Evolutionary conservation across 2,113 vertebrate genomes (phyloP), one percentile per base, ranked within the genome.

Genomic region (Turdus rufiventris): DNA sequence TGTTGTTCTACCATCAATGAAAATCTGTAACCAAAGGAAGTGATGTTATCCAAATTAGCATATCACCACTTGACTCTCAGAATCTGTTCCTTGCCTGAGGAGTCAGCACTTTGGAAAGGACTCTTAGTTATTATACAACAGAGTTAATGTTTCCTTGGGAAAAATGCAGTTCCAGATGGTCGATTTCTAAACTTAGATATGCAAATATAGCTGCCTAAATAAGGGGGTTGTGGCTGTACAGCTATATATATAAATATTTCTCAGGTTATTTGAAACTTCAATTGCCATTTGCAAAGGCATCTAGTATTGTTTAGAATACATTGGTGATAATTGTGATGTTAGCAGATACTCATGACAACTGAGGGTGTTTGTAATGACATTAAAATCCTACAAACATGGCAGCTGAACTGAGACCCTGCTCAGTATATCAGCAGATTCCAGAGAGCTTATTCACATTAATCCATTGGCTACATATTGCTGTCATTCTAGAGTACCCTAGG

Each of bases 161-260:
- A 89, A 89, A 87, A 94, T 50, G 23, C 19, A 66, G 65, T 56
- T 87, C 90, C 85, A 96, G 85, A 93, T 95, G 87, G 80, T 60
- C 1, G 0, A 48, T 88, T 94, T 89, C 87, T 93, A 94, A 96
- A 80, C 2, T 73, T 93, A 94, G 80, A 43, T 83, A 86, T 76
- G 38, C 34, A 94, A 83, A 88, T 92, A 72, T 34, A 85, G 2
- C 25, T 58, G 34, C 6, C 18, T 72, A 78, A 83, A 93, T 38
- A 75, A 31, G 36, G 11, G 6, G 1, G 3, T 8, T 43, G 8
- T 0, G 1, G 12, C 5, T 17, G 3, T 60, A 1, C 43, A 2
- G 11, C 5, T 10, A 29, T 1, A 17, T 9, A 34, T 5, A 43
- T n/a, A 14, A 31, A 57, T 8, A 9, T 68, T 83, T 29, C 47